These are phyloP conservation scores for Chalcosyrphus nemorum DNA, from an alignment of 2,888 invertebrate species.

Conservation along the genomic window DNA sequence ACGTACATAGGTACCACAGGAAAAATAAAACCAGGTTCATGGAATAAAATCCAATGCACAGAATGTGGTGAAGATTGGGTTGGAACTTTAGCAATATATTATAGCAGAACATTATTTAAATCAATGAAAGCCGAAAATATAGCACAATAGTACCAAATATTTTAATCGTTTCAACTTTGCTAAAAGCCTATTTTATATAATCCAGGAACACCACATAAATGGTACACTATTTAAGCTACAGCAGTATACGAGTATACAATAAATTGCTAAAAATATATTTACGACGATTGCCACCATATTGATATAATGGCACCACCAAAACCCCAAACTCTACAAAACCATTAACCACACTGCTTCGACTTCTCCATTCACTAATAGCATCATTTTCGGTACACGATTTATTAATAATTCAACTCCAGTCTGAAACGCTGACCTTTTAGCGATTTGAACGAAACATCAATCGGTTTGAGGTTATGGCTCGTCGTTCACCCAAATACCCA, in stretches of 20 bases:
- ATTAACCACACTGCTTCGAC: constrained; percentile 1
- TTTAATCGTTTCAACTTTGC: too few species aligned
- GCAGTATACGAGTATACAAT: not conserved
- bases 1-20: too few species aligned
- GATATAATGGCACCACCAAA: not conserved
- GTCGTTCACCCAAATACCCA: not conserved
- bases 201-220: too few species aligned
- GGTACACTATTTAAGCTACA: too few species aligned
- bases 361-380: constrained; percentile 19
- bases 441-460: not conserved
- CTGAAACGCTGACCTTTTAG: constrained; percentile 25
- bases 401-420: constrained; percentile 24
- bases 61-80: too few species aligned
- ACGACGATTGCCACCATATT: not conserved
- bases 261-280: not conserved
- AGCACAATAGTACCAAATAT: too few species aligned
- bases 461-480: constrained; percentile 6
- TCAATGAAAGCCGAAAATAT: too few species aligned
- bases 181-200: too few species aligned
- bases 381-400: constrained; percentile 11
- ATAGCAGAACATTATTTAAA: too few species aligned
- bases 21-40: too few species aligned
- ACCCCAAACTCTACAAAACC: constrained; percentile 1
- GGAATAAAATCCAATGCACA: too few species aligned
- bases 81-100: too few species aligned